A percentile compares a stretch with the other conserved stretches of the same genome.
These are phyloP conservation scores for Crossocerus cetratus DNA, from an alignment of 2,888 invertebrate genomes.

Conservation along the genomic window DNA sequence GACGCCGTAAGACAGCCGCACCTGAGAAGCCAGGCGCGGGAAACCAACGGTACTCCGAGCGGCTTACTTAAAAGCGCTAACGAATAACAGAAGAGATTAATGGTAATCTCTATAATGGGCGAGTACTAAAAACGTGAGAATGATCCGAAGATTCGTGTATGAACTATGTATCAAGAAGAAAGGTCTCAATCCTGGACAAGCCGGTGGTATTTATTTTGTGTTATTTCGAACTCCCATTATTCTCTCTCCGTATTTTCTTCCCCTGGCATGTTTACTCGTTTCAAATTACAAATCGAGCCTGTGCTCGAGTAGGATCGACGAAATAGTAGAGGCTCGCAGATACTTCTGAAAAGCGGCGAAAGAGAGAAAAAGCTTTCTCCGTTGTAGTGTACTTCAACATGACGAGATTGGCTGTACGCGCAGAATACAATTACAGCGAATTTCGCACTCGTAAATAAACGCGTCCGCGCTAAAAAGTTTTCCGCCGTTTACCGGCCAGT, in stretches of 20 bases:
- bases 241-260: too few species aligned
- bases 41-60: slow-evolving; percentile 25
- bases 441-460: not conserved
- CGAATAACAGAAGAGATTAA: slow-evolving; percentile 40
- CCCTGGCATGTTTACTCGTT: too few species aligned
- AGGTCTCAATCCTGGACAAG: too few species aligned
- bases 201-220: too few species aligned
- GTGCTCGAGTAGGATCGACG: too few species aligned
- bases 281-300: too few species aligned
- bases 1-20: slow-evolving; percentile 20
- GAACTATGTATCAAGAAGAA: too few species aligned
- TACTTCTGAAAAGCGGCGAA: too few species aligned
- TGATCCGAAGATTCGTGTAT: not conserved
- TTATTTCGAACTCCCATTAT: too few species aligned
- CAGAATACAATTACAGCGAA: not conserved
- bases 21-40: slow-evolving; percentile 33
- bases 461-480: not conserved
- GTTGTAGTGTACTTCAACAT: not conserved
- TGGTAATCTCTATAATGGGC: slow-evolving; percentile 18
- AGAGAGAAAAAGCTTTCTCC: too few species aligned
- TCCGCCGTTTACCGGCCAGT: not conserved
- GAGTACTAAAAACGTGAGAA: slow-evolving; percentile 28
- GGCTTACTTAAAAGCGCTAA: slow-evolving; percentile 40
- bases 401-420: not conserved
- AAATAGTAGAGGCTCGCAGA: too few species aligned